Evolutionary conservation across 2,797 vertebrate species (phyloP), one percentile per base, ranked within the genome.

Genomic region (Channallabes apus): DNA sequence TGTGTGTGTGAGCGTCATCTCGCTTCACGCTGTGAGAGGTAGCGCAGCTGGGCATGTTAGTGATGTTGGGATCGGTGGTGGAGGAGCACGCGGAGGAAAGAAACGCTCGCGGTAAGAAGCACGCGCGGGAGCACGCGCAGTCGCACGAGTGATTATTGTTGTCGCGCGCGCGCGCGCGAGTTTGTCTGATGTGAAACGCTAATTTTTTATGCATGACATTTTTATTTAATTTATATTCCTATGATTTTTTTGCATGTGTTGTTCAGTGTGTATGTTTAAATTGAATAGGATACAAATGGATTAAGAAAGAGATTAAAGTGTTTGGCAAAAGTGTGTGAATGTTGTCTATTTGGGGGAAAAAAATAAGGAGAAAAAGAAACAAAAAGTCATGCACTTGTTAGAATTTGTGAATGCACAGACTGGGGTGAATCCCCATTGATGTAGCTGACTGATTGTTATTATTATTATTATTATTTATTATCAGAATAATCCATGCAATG

Each of bases 51-150:
- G 14, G 32, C 38, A 80, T 80, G 78, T 51, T 46, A 59, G 78
- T 83, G 67, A 91, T 90, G 91, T 89, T 91, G 92, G 89, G 86
- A 82, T 89, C 90, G 79, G 38, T 80, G 78, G n/a, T 80, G 78
- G 92, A 93, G 88, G 90, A 91, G 72, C 92, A 88, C 88, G 86
- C 90, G 88, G 91, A 88, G 85, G 90, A 90, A 90, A 91, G 85
- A 84, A 91, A 87, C 91, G 83, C 80, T 32, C 85, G 92, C 91
- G 93, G 95, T 95, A 93, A 93, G 94, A 51, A 67, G 11, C n/a
- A 56, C 15, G 2, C 18, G 41, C 3, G 24, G 38, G 32, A 67
- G 11, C 18, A 56, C 15, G 2, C 18, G 41, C 3, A 24, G 27
- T n/a, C 8, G 24, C 18, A 20, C 29, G 27, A 3, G 9, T 14